Base-by-base conservation (phyloP, 2,888 invertebrate species). In the Himalopsyche japonica region DNA sequence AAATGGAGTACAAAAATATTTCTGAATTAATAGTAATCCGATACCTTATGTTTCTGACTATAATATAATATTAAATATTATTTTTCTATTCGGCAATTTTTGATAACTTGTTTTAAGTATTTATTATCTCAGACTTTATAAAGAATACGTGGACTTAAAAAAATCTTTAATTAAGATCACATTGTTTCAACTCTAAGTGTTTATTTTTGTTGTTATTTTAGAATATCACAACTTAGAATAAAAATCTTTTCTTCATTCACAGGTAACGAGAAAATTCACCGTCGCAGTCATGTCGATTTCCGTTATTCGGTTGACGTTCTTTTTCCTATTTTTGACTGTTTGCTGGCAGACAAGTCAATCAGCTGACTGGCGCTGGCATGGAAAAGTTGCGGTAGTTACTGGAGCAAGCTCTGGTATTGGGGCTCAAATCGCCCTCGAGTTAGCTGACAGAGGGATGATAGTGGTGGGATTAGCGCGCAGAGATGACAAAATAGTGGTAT, bases 371-470 rank as follows among this genome's bases (percentile, higher is more conserved):
- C 82, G 83, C 78, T 86, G 86, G 86, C 20, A 34, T n/a, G 86
- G 84, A 37, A 86, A 86, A 78, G 83, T 83, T 10, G 86, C 82
- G 24, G 86, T 86, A 30, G 84, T 86, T n/a, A 86, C 86, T n/a
- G 86, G 86, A 70, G 86, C 86, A 15, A 86, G 86, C 32, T 76
- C 84, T 24, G 82, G 84, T 5, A 86, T 84, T 6, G 86, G 86
- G 32, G 82, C 82, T n/a, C 76, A 47, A 10, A 81, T 80, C 10
- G 86, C 84, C 32, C 18, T 84, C 30, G 49, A 81, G n/a, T 27
- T 86, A 70, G 86, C 86, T 5, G 81, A 86, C 20, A 82, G 80
- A 7, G 86, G 84, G 20, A 79, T 84, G 79, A 84, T 43, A 10
- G 86, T 86, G 15, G 79, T 86, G 18, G 86, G 84, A 27, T 32